phyloP scores from a whole-genome alignment of 2,888 invertebrate genomes.

The Calameuta pallipes region DNA sequence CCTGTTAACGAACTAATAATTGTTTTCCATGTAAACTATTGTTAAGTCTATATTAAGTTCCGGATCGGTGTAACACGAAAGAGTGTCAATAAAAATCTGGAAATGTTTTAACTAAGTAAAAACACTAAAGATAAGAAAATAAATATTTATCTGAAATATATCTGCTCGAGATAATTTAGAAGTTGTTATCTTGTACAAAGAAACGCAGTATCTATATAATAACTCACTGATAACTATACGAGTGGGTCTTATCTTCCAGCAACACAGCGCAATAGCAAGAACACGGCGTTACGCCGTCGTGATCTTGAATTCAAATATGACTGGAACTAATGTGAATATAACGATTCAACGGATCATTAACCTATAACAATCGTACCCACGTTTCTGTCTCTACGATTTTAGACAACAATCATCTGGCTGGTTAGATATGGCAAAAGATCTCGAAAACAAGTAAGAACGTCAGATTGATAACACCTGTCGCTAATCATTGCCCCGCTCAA shows the following conservation, averaged over 20 bases:
- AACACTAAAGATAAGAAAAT: slow-evolving; percentile 3
- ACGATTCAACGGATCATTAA: slow-evolving; percentile 34
- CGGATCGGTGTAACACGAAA: neutral
- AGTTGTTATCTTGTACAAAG: neutral
- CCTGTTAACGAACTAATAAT: slow-evolving; percentile 41
- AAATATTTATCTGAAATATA: neutral
- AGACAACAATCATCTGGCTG: neutral
- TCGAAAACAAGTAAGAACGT: neutral
- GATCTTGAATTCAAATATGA: slow-evolving; percentile 25
- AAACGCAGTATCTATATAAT: neutral
- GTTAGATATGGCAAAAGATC: neutral
- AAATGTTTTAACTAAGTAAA: neutral
- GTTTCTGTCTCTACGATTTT: neutral
- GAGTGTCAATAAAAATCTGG: neutral
- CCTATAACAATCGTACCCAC: slow-evolving; percentile 27
- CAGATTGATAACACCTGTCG: neutral
- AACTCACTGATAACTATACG: neutral
- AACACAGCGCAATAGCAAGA: neutral
- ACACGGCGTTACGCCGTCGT: slow-evolving; percentile 1
- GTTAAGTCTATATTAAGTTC: slow-evolving; percentile 8
- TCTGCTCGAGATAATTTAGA: neutral
- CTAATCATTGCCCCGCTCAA: neutral
- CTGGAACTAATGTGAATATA: slow-evolving; percentile 34
- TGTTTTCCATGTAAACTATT: slow-evolving; percentile 41
- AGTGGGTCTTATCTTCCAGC: neutral